These are phyloP conservation scores for Epinephelus coioides DNA, from an alignment of 2,797 vertebrate genomes.

Conservation along the genomic window DNA sequence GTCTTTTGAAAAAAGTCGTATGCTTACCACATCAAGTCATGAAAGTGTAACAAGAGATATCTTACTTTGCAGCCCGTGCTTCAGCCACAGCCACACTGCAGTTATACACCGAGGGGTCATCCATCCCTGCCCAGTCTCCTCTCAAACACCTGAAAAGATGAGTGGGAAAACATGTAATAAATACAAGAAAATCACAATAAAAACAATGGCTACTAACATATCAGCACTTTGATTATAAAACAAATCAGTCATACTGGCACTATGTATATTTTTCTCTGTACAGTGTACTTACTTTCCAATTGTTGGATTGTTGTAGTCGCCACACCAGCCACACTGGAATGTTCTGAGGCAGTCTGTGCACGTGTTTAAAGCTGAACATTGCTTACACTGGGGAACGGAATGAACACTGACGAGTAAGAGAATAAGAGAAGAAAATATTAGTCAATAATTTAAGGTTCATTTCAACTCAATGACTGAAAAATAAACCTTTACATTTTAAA, in stretches of 20 bases:
- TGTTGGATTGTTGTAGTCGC: conserved; percentile 93
- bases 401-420: conserved; percentile 86
- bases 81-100: conserved; percentile 91
- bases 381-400: conserved; percentile 92
- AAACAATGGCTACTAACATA: not conserved
- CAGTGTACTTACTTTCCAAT: conserved; percentile 88
- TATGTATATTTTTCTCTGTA: not conserved
- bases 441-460: not conserved
- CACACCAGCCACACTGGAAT: conserved; percentile 96
- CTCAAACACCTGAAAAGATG: conserved; percentile 88
- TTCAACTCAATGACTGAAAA: not conserved
- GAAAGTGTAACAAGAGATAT: conserved; percentile 3
- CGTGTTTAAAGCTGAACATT: conserved; percentile 88
- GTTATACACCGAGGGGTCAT: conserved; percentile 86
- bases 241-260: not conserved
- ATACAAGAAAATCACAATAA: not conserved
- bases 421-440: conserved; percentile 3
- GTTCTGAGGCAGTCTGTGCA: conserved; percentile 92
- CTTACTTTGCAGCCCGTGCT: conserved; percentile 84
- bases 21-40: not conserved
- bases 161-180: not conserved
- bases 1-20: not conserved
- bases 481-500: not conserved
- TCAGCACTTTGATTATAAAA: not conserved
- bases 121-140: conserved; percentile 92